Conservation (phyloP, 2,113 vertebrate genomes). For the Tyrannus savana region DNA sequence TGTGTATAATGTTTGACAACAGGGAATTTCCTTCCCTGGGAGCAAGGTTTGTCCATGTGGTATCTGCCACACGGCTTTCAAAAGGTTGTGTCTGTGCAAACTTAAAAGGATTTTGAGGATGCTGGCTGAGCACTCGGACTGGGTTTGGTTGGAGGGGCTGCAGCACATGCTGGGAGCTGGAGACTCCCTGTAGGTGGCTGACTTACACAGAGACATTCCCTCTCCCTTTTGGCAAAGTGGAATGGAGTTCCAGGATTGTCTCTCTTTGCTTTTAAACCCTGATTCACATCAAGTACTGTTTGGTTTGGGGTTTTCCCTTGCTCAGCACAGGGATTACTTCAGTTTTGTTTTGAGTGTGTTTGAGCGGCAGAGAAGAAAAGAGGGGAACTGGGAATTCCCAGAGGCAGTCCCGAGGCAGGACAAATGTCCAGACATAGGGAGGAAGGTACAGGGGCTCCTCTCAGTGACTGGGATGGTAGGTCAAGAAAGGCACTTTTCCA, state of each 20-base stretch:
- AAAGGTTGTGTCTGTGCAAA: background rate
- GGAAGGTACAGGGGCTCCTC: background rate
- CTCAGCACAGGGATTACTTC: background rate
- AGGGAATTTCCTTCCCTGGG: background rate
- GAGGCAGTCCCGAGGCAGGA: background rate
- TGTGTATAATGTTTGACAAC: background rate
- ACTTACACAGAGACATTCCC: background rate
- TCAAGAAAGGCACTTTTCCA: background rate
- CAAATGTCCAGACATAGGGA: background rate
- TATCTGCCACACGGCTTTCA: background rate
- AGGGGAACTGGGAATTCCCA: background rate
- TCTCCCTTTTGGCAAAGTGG: background rate
- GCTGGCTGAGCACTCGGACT: background rate
- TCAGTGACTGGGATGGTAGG: fast-evolving
- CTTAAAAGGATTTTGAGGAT: background rate
- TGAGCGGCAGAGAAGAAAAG: background rate
- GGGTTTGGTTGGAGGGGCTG: background rate
- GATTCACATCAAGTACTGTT: background rate
- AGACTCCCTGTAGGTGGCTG: background rate
- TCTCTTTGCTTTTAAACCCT: background rate
- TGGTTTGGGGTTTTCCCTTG: background rate
- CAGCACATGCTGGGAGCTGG: background rate
- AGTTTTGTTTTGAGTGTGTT: fast-evolving
- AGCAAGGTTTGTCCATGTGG: background rate
- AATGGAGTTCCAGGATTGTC: background rate